Evolutionary conservation across 2,113 vertebrate species (phyloP).

Genomic region (Erpornis zantholeuca): DNA sequence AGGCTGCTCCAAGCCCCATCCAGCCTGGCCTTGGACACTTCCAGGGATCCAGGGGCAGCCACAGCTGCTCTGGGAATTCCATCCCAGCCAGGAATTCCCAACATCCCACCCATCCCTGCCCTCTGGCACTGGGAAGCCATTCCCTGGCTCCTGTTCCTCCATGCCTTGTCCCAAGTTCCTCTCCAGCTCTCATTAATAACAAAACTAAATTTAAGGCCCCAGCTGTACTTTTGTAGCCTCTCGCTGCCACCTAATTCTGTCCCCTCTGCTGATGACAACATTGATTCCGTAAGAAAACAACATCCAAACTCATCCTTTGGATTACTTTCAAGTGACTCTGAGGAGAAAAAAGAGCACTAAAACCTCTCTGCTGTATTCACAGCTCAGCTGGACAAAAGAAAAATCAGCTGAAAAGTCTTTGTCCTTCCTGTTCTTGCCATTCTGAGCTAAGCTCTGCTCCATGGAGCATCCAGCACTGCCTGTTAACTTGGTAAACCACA

Average conservation of each 20-base stretch:
- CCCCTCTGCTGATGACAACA: neutral
- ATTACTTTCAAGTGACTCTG: neutral
- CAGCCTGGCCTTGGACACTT: rapidly evolving
- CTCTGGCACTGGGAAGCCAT: neutral
- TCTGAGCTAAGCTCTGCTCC: neutral
- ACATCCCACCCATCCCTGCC: neutral
- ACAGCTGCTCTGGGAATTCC: neutral
- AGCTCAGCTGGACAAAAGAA: neutral
- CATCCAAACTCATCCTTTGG: neutral
- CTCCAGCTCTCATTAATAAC: neutral
- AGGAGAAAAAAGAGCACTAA: neutral
- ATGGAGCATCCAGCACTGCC: neutral
- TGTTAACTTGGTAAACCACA: neutral
- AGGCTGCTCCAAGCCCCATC: neutral
- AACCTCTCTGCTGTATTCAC: neutral
- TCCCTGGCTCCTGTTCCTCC: neutral
- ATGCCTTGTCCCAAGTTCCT: neutral
- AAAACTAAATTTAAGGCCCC: neutral
- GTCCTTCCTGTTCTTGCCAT: neutral
- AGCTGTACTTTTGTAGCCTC: neutral
- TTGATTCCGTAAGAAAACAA: neutral
- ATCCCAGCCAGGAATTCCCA: neutral
- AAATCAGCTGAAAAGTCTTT: neutral
- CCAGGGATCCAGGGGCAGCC: neutral
- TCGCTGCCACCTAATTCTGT: neutral